Evolutionary conservation across 2,888 invertebrate genomes (phyloP).

Genomic region (Caenorhabditis wallacei): DNA sequence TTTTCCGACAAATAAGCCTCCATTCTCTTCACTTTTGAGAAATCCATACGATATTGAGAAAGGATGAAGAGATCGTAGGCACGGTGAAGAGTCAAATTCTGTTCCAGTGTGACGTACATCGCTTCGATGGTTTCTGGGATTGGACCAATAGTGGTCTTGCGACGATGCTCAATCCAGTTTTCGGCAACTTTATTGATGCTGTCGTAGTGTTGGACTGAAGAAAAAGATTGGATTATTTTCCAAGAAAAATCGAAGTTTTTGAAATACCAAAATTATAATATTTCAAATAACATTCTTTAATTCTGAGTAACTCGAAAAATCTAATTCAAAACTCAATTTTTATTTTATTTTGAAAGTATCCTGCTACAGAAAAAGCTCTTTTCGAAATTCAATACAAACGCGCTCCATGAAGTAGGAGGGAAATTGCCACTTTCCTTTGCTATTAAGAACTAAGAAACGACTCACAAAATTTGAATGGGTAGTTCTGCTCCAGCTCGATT

Average conservation of each 20-base stretch:
- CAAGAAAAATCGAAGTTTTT: too few species aligned
- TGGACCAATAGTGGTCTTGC: background rate
- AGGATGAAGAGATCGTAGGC: slow-evolving; percentile 24
- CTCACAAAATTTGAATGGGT: background rate
- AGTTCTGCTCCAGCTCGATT: background rate
- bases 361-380: too few species aligned
- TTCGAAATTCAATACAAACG: too few species aligned
- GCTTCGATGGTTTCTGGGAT: slow-evolving; percentile 2
- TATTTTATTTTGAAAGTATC: too few species aligned
- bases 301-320: too few species aligned
- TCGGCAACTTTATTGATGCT: slow-evolving; percentile 15
- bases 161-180: slow-evolving; percentile 17
- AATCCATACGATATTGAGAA: slow-evolving; percentile 24
- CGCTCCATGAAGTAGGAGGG: too few species aligned
- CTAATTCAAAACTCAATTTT: too few species aligned
- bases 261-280: too few species aligned
- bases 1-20: slow-evolving; percentile 23
- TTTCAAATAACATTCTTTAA: too few species aligned
- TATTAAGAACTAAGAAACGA: background rate
- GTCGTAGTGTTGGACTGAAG: background rate
- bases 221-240: background rate
- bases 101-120: background rate
- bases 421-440: too few species aligned
- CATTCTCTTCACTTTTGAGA: slow-evolving; percentile 3
- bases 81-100: background rate